Percentiles rank a stretch among this genome's conserved stretches.
Evolutionary conservation across 2,113 vertebrate genomes (phyloP).

Genomic region (Melospiza georgiana): DNA sequence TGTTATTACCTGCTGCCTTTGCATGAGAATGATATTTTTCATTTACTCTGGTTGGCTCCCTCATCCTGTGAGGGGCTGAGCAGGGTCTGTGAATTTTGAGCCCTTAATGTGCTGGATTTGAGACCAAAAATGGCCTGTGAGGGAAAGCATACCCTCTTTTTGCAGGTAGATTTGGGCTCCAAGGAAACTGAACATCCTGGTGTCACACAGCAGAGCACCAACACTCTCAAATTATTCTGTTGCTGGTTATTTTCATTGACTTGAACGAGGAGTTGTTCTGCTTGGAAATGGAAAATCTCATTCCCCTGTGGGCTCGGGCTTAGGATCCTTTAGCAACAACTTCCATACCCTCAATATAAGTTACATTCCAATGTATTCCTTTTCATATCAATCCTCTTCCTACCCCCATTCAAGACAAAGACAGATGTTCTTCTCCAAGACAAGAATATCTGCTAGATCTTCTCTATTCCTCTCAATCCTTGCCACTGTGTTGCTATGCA

Average conservation of each 20-base stretch:
- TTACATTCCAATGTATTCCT: background rate
- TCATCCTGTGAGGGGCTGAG: background rate
- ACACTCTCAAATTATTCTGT: background rate
- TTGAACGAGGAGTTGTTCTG: background rate
- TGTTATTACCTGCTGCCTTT: conserved; percentile 41
- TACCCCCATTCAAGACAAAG: background rate
- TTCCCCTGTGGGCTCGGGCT: background rate
- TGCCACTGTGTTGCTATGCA: background rate
- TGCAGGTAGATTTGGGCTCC: background rate
- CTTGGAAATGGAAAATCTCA: background rate
- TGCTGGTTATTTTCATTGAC: background rate
- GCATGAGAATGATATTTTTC: conserved; percentile 25
- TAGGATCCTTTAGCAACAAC: background rate
- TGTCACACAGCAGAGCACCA: background rate
- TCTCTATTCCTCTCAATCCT: background rate
- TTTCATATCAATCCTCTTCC: background rate
- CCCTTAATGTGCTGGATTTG: background rate
- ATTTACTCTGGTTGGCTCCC: background rate
- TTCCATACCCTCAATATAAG: background rate
- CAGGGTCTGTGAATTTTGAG: background rate
- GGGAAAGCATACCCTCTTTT: background rate
- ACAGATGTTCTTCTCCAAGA: background rate
- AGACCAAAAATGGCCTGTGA: background rate
- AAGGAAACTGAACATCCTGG: background rate
- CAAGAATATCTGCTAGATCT: background rate